Evolutionary conservation across 1,140 invertebrate species (phyloP).

Genomic region (Drosophila virilis): DNA sequence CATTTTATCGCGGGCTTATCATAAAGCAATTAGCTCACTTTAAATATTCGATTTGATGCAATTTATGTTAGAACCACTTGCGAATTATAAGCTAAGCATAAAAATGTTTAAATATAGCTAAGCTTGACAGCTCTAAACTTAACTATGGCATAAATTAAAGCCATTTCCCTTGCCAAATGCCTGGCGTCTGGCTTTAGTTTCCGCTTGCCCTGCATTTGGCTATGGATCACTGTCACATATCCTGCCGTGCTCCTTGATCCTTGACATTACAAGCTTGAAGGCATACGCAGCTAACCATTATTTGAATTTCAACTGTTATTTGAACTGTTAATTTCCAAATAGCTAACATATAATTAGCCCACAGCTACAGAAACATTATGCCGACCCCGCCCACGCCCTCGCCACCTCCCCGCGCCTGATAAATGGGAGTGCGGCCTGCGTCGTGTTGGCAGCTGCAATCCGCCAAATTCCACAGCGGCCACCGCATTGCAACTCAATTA

Average conservation of each 20-base stretch:
- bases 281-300: slow-evolving; percentile 21
- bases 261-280: slow-evolving; percentile 2
- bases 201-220: too few species aligned
- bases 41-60: too few species aligned
- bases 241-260: slow-evolving; percentile 6
- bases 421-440: slow-evolving; percentile 20
- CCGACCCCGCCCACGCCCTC: background rate
- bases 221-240: background rate
- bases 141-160: background rate
- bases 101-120: too few species aligned
- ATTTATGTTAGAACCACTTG: too few species aligned
- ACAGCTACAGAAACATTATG: slow-evolving; percentile 10
- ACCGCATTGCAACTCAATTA: slow-evolving; percentile 75
- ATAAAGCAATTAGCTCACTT: too few species aligned
- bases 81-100: too few species aligned
- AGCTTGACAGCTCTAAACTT: too few species aligned
- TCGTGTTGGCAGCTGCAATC: slow-evolving; percentile 39
- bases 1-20: too few species aligned
- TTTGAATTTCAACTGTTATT: slow-evolving; percentile 34
- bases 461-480: slow-evolving; percentile 33
- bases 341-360: slow-evolving; percentile 39
- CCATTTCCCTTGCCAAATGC: background rate
- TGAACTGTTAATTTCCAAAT: slow-evolving; percentile 42
- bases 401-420: slow-evolving; percentile 12
- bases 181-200: background rate